Conservation (phyloP, 2,113 vertebrate genomes). For the Piaya cayana region DNA sequence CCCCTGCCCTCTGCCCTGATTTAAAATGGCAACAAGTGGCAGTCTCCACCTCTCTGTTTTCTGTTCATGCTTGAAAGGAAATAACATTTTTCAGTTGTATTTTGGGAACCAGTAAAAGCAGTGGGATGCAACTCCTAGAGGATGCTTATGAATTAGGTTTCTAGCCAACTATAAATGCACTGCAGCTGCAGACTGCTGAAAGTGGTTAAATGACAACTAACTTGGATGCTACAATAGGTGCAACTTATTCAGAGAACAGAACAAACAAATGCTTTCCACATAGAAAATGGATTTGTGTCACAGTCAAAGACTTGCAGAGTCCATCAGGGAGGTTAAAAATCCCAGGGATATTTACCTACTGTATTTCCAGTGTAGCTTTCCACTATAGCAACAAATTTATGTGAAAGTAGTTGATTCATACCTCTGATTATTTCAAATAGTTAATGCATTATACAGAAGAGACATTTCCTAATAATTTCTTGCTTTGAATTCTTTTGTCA, state of each 20-base stretch:
- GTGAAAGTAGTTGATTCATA: not conserved
- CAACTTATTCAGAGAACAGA: not conserved
- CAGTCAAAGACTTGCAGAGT: slow-evolving; percentile 3
- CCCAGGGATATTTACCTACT: not conserved
- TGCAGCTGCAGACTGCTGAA: slow-evolving; percentile 8
- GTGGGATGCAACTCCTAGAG: not conserved
- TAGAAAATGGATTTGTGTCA: not conserved
- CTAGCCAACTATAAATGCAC: not conserved
- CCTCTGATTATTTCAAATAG: not conserved
- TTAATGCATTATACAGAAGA: not conserved
- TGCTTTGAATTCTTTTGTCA: not conserved
- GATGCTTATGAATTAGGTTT: not conserved
- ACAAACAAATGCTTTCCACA: slow-evolving; percentile 19
- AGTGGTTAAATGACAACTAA: slow-evolving; percentile 14
- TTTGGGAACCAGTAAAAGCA: not conserved
- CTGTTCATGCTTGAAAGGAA: not conserved
- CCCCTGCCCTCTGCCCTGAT: not conserved
- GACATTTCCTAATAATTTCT: not conserved
- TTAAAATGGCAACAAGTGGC: not conserved
- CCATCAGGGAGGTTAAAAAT: not conserved
- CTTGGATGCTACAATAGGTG: not conserved
- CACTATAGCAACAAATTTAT: not conserved
- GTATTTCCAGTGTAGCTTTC: not conserved
- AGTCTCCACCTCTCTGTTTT: not conserved
- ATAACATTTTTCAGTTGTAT: not conserved